Evolutionary conservation across 2,797 vertebrate genomes (phyloP), one percentile per base, ranked within the genome.

Genomic region (Hypotaenidia philippensis): DNA sequence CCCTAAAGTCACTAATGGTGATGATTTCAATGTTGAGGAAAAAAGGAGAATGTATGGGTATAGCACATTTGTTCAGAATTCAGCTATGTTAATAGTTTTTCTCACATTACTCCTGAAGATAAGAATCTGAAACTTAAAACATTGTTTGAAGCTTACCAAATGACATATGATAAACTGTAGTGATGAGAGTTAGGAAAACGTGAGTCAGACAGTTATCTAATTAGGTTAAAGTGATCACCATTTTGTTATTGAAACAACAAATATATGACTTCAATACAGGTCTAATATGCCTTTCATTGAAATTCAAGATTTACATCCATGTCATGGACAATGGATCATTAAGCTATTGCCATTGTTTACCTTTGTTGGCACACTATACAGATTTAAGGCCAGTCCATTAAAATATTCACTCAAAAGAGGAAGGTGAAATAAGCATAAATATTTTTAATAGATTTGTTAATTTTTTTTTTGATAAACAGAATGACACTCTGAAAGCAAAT

Each of bases 41-140:
- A 83, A 49, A 32, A 9, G 0, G 20, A 0, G 2, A 4, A 27
- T 25, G 1, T 6, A 45, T 27, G 12, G 15, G 6, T 64, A 12
- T 9, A 55, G 16, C 7, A 47, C 2, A 25, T 60, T 86, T 83
- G 8, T 45, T 68, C 12, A 53, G 20, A 86, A 64, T 68, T 83
- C 1, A 60, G 32, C 32, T 72, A 18, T 16, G 68, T 56, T 56
- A 60, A 50, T 22, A 41, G 14, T 22, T 4, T 64, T 83, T 22
- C 5, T 45, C 25, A 38, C 10, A 36, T 55, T 59, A 9, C 4
- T 71, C 18, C 25, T 64, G 29, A 52, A 49, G 52, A 61, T 31
- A 74, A 63, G 20, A 5, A 57, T 50, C 29, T 66, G n/a, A 70
- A 81, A 89, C 22, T 55, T 16, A 61, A 63, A 83, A 69, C 7